Evolutionary conservation across 1,140 invertebrate species (phyloP), one percentile per base, ranked within the genome.

Genomic region (Heterodera schachtii): DNA sequence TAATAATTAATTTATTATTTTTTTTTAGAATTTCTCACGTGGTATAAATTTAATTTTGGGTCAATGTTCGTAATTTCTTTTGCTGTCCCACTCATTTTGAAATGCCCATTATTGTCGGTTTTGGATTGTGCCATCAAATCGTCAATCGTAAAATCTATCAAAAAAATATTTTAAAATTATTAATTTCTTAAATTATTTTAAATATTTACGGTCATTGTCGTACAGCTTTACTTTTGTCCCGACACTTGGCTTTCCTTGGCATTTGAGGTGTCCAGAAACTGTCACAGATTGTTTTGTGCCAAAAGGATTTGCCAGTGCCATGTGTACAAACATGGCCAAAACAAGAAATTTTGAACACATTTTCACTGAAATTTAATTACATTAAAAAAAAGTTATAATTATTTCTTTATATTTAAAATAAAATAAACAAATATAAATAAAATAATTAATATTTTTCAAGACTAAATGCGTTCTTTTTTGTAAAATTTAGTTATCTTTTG

Each of bases 71-170:
- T 79, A 21, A 89, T 69, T 71, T 88, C 86, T 8, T 82, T 83
- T 80, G 78, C 86, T 64, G 78, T 78, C 64, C 86, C 86, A 4
- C 49, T 64, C 43, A 87, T 60, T 41, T 76, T 13, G 81, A 87
- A 87, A 19, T 75, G 60, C 19, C 86, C 86, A 66, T 84, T 31
- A 44, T 81, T 49, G 78, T 87, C 85, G 7, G 81, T 89, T 7
- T 69, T 70, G 49, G 77, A 78, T 74, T 87, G 85, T 8, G 31
- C 86, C 85, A 87, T 82, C n/a, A 82, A 60, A 31, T 88, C 87
- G 49, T 87, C 86, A 43, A 31, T 8, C 66, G 47, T 47, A 80
- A 44, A 64, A 44, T 79, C 64, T 76, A 44, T 16, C 64, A 75
- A 47, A 76, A 73, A 73, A 73, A 16, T 52, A 52, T 52, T 46